Evolutionary conservation across 2,113 vertebrate genomes (phyloP).

Genomic region (Psilopsiagon aymara): DNA sequence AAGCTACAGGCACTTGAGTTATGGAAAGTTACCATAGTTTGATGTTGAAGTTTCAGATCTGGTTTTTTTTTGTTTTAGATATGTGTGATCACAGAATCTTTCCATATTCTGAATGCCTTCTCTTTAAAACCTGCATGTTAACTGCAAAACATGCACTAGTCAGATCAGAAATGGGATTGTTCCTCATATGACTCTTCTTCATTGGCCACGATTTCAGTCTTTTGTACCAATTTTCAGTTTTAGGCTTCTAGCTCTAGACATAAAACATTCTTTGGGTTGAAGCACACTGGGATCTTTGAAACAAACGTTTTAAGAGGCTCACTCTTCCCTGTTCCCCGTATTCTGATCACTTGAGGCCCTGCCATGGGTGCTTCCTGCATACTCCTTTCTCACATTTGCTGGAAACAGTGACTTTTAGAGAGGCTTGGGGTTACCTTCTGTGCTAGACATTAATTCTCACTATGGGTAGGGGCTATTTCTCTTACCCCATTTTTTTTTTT

Average conservation of each 20-base stretch:
- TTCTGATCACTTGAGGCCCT: neutral
- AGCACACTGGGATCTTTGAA: neutral
- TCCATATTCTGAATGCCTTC: neutral
- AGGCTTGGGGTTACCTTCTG: neutral
- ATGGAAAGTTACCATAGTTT: neutral
- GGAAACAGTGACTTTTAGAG: neutral
- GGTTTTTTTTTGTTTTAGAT: neutral
- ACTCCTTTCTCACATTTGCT: neutral
- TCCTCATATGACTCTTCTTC: neutral
- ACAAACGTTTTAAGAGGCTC: neutral
- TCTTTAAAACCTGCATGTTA: neutral
- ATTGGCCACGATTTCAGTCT: neutral
- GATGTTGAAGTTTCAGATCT: neutral
- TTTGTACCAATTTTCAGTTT: neutral
- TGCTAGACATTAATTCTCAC: neutral
- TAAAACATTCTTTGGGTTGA: neutral
- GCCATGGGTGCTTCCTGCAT: neutral
- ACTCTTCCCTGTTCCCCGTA: accelerated
- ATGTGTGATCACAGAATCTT: neutral
- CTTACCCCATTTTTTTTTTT: neutral
- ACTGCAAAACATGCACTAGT: neutral
- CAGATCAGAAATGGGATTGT: neutral
- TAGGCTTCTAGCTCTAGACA: neutral
- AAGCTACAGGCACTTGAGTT: neutral
- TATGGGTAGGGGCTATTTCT: neutral